A percentile compares a stretch with the other conserved stretches of the same genome.
phyloP scores from a whole-genome alignment of 1,140 invertebrate species.

The Spodoptera frugiperda region DNA sequence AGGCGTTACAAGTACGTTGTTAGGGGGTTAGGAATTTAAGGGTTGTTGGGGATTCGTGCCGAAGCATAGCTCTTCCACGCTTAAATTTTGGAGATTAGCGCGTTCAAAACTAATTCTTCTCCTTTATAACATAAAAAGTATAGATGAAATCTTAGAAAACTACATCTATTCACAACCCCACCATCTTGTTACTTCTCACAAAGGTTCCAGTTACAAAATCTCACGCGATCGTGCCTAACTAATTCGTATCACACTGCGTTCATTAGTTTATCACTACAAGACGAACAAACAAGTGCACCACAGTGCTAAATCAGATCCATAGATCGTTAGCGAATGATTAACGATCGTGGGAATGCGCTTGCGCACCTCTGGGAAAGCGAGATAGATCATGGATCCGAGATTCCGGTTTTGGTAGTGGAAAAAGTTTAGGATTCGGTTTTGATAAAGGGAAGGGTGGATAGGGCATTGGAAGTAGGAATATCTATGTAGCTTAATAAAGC shows the following conservation, averaged over 20 bases:
- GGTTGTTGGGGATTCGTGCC: too few relatives aligned
- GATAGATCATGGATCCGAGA: constrained; percentile 28
- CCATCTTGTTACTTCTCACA: not conserved
- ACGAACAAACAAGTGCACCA: constrained; percentile 45
- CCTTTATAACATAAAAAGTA: too few relatives aligned
- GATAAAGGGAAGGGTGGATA: not conserved
- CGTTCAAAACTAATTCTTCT: too few relatives aligned
- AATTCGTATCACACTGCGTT: constrained; percentile 23
- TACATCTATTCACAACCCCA: too few relatives aligned
- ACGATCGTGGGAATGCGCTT: constrained; percentile 34
- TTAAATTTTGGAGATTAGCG: too few relatives aligned
- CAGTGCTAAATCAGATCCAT: constrained; percentile 42
- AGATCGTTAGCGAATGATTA: constrained; percentile 43
- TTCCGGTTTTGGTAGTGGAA: constrained; percentile 29
- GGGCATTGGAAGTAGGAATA: not conserved
- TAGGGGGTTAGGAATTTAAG: too few relatives aligned
- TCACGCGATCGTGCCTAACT: not conserved
- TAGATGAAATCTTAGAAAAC: too few relatives aligned
- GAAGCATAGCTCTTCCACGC: too few relatives aligned
- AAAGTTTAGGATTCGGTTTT: constrained; percentile 21
- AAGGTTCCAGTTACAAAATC: not conserved
- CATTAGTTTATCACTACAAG: constrained; percentile 38
- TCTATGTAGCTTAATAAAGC: too few relatives aligned
- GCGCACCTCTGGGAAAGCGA: constrained; percentile 29
- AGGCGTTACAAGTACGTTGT: too few relatives aligned